Evolutionary conservation across 1,140 invertebrate species (phyloP).

Genomic region (Drosophila bocqueti): DNA sequence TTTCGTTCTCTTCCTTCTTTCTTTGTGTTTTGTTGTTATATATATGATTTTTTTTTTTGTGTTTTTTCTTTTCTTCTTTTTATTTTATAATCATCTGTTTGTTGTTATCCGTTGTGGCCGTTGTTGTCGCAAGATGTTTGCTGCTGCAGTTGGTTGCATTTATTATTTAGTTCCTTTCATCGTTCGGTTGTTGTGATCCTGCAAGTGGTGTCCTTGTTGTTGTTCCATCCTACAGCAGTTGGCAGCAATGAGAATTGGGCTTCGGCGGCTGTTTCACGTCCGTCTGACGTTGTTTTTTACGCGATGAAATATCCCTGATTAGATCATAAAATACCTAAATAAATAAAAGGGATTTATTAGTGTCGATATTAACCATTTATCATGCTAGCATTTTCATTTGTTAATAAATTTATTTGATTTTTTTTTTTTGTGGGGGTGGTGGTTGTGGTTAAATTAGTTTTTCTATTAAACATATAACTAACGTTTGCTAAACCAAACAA

Average conservation of each 20-base stretch:
- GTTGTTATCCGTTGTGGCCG: slow-evolving; percentile 53
- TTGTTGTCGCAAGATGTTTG: slow-evolving; percentile 47
- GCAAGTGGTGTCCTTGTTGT: slow-evolving; percentile 13
- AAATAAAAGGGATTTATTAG: slow-evolving; percentile 1
- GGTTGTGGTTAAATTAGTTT: slow-evolving; percentile 32
- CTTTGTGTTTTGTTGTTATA: slow-evolving; percentile 4
- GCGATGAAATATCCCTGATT: slow-evolving; percentile 85
- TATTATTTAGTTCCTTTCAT: slow-evolving; percentile 21
- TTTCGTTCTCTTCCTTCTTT: slow-evolving; percentile 29
- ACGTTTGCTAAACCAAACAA: slow-evolving; percentile 54
- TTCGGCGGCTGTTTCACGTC: slow-evolving; percentile 84
- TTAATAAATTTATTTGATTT: not conserved
- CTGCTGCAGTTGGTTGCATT: slow-evolving; percentile 24
- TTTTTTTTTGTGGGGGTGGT: slow-evolving; percentile 7
- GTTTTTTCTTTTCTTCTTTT: not conserved
- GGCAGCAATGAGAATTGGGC: slow-evolving; percentile 84
- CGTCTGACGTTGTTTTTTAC: slow-evolving; percentile 85
- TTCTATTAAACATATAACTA: slow-evolving; percentile 43
- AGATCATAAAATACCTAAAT: slow-evolving; percentile 85
- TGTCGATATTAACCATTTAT: not conserved
- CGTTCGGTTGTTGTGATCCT: slow-evolving; percentile 10
- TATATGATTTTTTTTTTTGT: not conserved
- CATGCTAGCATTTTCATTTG: not conserved
- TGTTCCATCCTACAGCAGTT: slow-evolving; percentile 78
- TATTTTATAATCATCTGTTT: slow-evolving; percentile 30